Evolutionary conservation across 1,140 invertebrate species (phyloP).

Genomic region (Heliconius hermathena): DNA sequence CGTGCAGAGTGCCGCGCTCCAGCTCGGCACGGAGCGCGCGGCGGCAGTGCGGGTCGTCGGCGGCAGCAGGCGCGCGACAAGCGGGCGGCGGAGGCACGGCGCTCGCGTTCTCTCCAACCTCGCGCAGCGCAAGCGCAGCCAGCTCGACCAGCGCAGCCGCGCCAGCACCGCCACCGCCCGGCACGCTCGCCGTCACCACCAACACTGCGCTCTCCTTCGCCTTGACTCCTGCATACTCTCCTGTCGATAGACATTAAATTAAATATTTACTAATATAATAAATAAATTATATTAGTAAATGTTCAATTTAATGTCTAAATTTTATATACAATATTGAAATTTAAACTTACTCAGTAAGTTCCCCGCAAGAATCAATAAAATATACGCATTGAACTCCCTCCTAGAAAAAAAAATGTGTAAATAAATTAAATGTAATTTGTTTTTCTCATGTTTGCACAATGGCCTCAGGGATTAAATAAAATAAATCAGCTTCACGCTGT

Average conservation of each 20-base stretch:
- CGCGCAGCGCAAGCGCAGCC: constrained; percentile 32
- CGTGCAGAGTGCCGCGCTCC: constrained; percentile 36
- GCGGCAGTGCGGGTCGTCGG: constrained; percentile 36
- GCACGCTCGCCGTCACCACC: constrained; percentile 43
- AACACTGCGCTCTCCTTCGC: constrained; percentile 21
- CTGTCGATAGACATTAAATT: neutral
- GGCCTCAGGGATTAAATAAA: no score
- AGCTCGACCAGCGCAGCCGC: constrained; percentile 39
- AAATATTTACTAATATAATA: neutral
- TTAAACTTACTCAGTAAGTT: neutral
- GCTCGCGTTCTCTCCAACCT: constrained; percentile 39
- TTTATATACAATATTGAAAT: neutral
- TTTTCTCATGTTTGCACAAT: no score
- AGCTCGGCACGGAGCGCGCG: constrained; percentile 37
- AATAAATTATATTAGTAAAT: no score
- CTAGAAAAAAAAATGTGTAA: neutral
- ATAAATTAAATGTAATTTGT: no score
- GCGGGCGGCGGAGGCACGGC: constrained; percentile 37
- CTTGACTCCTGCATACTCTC: neutral
- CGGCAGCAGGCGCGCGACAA: constrained; percentile 33
- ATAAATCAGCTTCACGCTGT: no score
- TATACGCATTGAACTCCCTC: neutral
- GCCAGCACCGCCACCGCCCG: constrained; percentile 24
- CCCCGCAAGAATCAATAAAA: constrained; percentile 15
- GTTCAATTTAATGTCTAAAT: neutral